phyloP scores from a whole-genome alignment of 2,888 invertebrate genomes.

The Ichneumoninae sp. region DNA sequence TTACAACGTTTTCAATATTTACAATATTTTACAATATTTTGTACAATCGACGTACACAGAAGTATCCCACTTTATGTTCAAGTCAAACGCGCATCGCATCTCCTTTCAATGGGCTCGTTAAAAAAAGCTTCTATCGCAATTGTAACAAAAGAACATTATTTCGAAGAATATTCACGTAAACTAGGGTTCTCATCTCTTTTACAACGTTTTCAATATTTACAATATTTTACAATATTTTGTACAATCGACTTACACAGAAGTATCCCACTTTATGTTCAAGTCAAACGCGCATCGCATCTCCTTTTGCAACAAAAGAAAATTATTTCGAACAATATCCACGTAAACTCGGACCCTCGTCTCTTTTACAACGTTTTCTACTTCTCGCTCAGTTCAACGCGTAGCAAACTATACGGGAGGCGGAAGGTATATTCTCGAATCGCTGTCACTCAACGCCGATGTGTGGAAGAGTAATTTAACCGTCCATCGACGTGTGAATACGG shows the following conservation, averaged over 20 bases:
- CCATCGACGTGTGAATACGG: neutral
- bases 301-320: neutral
- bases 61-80: neutral
- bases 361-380: neutral
- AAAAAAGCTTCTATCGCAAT: neutral
- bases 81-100: neutral
- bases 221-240: too few species aligned
- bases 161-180: too few species aligned
- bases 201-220: too few species aligned
- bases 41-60: too few species aligned
- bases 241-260: too few species aligned
- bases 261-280: too few species aligned
- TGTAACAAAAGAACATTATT: too few species aligned
- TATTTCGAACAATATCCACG: neutral
- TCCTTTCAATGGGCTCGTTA: neutral
- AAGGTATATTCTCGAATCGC: neutral
- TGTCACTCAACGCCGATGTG: neutral
- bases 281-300: too few species aligned
- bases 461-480: neutral
- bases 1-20: too few species aligned
- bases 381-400: neutral
- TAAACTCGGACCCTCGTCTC: neutral
- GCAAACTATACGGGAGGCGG: neutral
- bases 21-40: too few species aligned
- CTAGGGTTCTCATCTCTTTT: too few species aligned